phyloP scores from a whole-genome alignment of 2,888 invertebrate genomes.

The Sinohyriopsis cumingii region DNA sequence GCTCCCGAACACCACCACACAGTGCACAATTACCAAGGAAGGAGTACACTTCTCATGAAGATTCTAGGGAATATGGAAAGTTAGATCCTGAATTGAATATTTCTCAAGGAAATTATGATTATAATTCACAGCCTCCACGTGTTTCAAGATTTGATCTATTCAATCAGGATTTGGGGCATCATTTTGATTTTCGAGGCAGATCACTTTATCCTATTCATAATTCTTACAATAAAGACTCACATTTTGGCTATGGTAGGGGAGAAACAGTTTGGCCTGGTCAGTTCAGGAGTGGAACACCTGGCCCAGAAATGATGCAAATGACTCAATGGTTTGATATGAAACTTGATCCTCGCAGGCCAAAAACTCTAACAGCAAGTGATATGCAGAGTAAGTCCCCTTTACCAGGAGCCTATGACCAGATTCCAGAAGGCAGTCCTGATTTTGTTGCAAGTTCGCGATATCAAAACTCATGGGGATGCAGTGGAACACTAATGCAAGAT shows the following conservation, averaged over 20 bases:
- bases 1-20: conserved; percentile 20
- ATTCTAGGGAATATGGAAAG: conserved; percentile 34
- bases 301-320: conserved; percentile 69
- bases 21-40: conserved; percentile 43
- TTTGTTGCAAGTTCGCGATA: conserved; percentile 34
- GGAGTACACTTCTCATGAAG: conserved; percentile 36
- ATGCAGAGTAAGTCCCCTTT: conserved; percentile 70
- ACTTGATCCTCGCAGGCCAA: conserved; percentile 58
- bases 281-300: conserved; percentile 70
- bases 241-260: conserved; percentile 35
- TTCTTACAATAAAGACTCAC: conserved; percentile 31
- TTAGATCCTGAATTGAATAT: no score
- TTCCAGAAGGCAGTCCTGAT: conserved; percentile 37
- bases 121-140: no score
- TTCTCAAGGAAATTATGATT: no score
- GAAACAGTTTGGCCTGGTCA: conserved; percentile 57
- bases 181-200: conserved; percentile 36
- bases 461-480: conserved; percentile 33
- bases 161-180: no score
- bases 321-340: conserved; percentile 54
- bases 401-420: conserved; percentile 45
- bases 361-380: conserved; percentile 65
- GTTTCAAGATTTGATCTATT: no score
- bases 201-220: conserved; percentile 46
- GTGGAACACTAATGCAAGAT: conserved; percentile 31